Evolutionary conservation across 2,113 vertebrate genomes (phyloP).

Genomic region (Rostratula benghalensis): DNA sequence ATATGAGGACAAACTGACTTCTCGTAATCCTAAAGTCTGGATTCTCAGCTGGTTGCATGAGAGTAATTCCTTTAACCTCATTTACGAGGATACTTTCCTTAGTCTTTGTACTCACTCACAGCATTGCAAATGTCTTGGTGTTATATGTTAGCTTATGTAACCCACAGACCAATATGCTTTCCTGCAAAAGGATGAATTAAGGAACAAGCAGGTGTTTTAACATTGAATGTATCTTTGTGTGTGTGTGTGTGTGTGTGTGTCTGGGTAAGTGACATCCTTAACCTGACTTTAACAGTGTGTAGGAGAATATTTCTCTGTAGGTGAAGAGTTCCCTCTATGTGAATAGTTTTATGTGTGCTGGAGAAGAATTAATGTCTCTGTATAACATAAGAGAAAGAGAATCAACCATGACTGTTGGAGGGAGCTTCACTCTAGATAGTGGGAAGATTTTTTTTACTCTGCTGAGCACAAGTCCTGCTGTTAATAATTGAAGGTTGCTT

Average conservation of each 20-base stretch:
- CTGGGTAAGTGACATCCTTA: conserved; percentile 40
- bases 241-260: neutral
- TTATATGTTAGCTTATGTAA: conserved; percentile 59
- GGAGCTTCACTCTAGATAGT: conserved; percentile 31
- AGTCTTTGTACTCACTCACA: conserved; percentile 7
- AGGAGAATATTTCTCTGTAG: conserved; percentile 29
- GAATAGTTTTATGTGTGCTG: conserved; percentile 36
- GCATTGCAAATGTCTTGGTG: conserved; percentile 39
- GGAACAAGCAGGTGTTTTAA: conserved; percentile 47
- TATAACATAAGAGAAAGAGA: conserved; percentile 45
- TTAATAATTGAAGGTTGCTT: conserved; percentile 48
- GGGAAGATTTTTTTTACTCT: conserved; percentile 34
- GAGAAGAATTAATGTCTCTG: conserved; percentile 45
- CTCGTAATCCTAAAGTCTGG: neutral
- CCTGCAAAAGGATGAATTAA: conserved; percentile 45
- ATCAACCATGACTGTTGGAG: conserved; percentile 38
- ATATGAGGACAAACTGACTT: neutral
- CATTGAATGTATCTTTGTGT: conserved; percentile 7
- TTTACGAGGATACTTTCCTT: conserved; percentile 47
- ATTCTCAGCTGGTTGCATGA: neutral
- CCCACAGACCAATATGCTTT: conserved; percentile 46
- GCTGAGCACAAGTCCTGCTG: conserved; percentile 40
- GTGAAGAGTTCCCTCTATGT: conserved; percentile 46
- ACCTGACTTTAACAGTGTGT: conserved; percentile 43
- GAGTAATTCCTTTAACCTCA: conserved; percentile 25